Evolutionary conservation across 2,113 vertebrate genomes (phyloP).

Genomic region (Candoia aspera): DNA sequence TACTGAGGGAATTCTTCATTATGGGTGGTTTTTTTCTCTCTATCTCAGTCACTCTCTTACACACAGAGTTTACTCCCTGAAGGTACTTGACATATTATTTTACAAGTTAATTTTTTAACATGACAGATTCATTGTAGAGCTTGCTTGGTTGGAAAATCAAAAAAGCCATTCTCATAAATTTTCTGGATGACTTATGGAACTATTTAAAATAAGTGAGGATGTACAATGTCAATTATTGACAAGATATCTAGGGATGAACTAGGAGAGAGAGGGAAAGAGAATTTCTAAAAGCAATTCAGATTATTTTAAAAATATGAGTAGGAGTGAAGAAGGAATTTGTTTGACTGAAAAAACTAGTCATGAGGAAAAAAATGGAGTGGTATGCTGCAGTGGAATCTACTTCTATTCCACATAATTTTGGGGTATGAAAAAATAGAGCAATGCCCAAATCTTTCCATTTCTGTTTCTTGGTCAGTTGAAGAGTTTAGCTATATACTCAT

Average conservation of each 20-base stretch:
- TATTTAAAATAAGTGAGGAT: conserved; percentile 26
- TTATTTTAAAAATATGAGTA: conserved; percentile 45
- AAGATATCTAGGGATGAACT: conserved; percentile 14
- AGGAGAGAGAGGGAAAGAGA: not conserved
- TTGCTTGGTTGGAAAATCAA: not conserved
- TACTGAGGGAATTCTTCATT: not conserved
- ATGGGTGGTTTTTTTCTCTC: too few relatives aligned
- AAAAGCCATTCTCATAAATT: conserved; percentile 18
- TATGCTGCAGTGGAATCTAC: conserved; percentile 29
- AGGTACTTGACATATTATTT: not conserved
- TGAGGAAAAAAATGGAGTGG: conserved; percentile 21
- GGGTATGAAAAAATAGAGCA: not conserved
- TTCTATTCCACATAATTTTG: not conserved
- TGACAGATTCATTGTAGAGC: conserved; percentile 11
- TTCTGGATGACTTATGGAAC: conserved; percentile 14
- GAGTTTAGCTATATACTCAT: not conserved
- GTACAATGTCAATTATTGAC: conserved; percentile 21
- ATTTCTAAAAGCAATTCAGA: conserved; percentile 1
- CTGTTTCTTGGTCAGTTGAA: not conserved
- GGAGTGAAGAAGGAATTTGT: conserved; percentile 41
- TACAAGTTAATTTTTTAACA: conserved; percentile 6
- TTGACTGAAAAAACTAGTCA: conserved; percentile 40
- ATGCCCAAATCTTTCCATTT: not conserved
- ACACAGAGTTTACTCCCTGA: not conserved
- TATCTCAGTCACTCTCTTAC: too few relatives aligned